Evolutionary conservation across 2,113 vertebrate species (phyloP).

Genomic region (Lamprotornis superbus): DNA sequence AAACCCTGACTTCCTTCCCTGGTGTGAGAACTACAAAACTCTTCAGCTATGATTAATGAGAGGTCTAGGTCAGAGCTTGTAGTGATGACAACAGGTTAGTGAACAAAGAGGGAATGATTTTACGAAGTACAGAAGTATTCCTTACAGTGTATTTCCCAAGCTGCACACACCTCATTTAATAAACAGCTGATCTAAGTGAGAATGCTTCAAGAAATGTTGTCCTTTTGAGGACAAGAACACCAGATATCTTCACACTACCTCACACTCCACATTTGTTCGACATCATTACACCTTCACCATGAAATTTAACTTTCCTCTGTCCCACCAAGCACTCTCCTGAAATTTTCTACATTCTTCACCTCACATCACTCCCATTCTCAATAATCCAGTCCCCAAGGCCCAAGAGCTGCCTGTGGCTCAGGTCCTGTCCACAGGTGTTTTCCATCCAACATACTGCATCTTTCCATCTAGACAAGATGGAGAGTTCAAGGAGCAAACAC

Average conservation of each 20-base stretch:
- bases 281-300: background rate
- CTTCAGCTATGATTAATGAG: background rate
- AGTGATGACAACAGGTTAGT: background rate
- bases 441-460: background rate
- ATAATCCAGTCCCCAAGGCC: background rate
- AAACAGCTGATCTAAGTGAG: background rate
- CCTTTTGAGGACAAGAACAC: background rate
- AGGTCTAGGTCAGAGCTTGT: background rate
- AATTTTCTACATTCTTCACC: background rate
- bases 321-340: background rate
- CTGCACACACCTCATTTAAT: background rate
- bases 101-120: background rate
- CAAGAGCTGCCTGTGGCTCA: background rate
- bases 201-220: background rate
- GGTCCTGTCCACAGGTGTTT: background rate
- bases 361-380: background rate
- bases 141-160: background rate
- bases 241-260: background rate
- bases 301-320: background rate
- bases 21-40: background rate
- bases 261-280: rapidly evolving
- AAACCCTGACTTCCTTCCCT: background rate
- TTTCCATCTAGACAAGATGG: background rate
- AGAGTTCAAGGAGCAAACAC: background rate
- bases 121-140: background rate